Evolutionary conservation across 92 coral and sea anemone genomes (phyloP), one percentile per base, ranked within the genome.

Genomic region (Phenganax subtilis): DNA sequence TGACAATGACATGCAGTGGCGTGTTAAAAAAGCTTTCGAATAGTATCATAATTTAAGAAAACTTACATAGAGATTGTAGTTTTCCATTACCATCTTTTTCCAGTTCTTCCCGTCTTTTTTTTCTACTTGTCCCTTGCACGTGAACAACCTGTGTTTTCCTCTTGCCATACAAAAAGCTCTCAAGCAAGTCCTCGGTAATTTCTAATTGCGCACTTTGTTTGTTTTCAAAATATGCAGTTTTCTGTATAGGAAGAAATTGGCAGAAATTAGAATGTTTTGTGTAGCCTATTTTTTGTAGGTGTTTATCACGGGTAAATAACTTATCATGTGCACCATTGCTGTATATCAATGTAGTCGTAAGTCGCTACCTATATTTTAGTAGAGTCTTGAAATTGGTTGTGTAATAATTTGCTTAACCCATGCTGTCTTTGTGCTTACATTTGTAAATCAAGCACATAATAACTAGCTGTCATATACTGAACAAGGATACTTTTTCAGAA

Each of bases 151-250:
- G 55, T 2, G 54, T 53, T 11, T 3, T 57, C 10, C n/a, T 61
- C 20, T 64, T 76, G 27, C 81, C 81, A 44, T 76, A 76, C 81
- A 76, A 76, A 59, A 76, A 76, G 27, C 81, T 59, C 69, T 76
- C 81, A 54, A 76, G 56, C 70, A 76, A 59, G 12, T 76, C 69
- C 27, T 57, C 15, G 10, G 81, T 57, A n/a, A 76, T 76, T 47
- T 57, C 69, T 12, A 76, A 76, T 55, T 57, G 57, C 70, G 60
- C 20, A 75, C 6, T 55, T 37, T 55, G 60, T 56, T 54, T 30
- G 44, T 55, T 28, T 27, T 30, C 47, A 54, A 14, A 64, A 6
- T 52, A 60, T 55, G 51, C 53, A 44, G 55, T 76, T 61, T 12
- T 59, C 81, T 76, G 61, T n/a, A 31, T 0, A 76, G 67, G 44